Percentiles rank a stretch among this genome's conserved stretches.
Evolutionary conservation across 2,888 invertebrate species (phyloP).

Genomic region (Cetonia aurata): DNA sequence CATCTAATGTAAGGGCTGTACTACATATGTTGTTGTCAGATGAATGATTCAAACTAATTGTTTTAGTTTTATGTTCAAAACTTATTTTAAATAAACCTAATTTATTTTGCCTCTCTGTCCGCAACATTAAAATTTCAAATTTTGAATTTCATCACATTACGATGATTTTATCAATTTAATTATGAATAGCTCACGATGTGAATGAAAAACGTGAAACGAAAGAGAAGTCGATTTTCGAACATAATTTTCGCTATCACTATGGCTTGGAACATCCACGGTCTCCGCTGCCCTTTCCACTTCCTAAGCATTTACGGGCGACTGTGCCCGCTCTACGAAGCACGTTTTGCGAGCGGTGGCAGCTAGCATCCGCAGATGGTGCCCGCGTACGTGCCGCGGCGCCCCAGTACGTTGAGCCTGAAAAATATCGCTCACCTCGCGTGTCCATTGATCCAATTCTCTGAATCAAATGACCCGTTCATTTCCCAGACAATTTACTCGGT

Average conservation of each 20-base stretch:
- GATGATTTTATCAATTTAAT: too few relatives aligned
- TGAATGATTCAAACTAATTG: too few relatives aligned
- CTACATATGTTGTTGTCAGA: too few relatives aligned
- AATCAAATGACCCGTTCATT: constrained; percentile 41
- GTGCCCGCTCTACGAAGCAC: neutral
- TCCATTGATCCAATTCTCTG: constrained; percentile 40
- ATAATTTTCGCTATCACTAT: constrained; percentile 13
- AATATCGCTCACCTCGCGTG: constrained; percentile 28
- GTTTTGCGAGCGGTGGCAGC: constrained; percentile 4
- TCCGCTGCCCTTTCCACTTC: neutral
- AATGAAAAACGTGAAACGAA: neutral
- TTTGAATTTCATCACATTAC: too few relatives aligned
- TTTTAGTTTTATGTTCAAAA: too few relatives aligned
- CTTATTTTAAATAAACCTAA: too few relatives aligned
- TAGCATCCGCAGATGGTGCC: constrained; percentile 21
- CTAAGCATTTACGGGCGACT: neutral
- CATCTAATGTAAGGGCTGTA: too few relatives aligned
- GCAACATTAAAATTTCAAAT: too few relatives aligned
- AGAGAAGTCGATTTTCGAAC: constrained; percentile 12
- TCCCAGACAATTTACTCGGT: constrained; percentile 44
- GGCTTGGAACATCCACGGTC: neutral
- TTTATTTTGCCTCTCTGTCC: too few relatives aligned
- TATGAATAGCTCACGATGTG: too few relatives aligned
- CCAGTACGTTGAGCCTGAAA: constrained; percentile 24
- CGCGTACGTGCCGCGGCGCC: constrained; percentile 3